A percentile compares a stretch with the other conserved stretches of the same genome.
Evolutionary conservation across 2,797 vertebrate genomes (phyloP).

Genomic region (Propithecus deckenii): DNA sequence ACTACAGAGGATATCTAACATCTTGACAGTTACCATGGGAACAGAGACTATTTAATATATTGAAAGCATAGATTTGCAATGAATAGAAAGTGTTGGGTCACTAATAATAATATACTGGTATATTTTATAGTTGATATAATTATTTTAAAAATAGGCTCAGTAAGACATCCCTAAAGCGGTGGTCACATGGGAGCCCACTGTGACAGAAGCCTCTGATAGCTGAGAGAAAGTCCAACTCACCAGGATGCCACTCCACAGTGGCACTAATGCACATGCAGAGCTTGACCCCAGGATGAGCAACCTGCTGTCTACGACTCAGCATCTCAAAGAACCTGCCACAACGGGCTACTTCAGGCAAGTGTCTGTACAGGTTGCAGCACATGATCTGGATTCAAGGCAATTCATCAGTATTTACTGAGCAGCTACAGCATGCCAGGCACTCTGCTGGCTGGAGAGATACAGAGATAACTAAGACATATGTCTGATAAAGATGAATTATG

Average conservation of each 20-base stretch:
- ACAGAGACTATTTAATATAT: not conserved
- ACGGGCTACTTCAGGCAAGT: not conserved
- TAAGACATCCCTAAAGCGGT: not conserved
- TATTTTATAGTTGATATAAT: not conserved
- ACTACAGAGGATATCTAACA: not conserved
- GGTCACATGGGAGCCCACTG: not conserved
- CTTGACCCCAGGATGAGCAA: not conserved
- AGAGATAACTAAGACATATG: not conserved
- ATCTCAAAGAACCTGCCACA: not conserved
- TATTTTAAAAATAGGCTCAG: not conserved
- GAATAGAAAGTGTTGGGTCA: not conserved
- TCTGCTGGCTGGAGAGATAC: not conserved
- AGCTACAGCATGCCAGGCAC: rapidly evolving
- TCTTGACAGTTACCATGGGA: not conserved
- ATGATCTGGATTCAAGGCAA: not conserved
- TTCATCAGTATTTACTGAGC: not conserved
- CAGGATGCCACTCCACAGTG: not conserved
- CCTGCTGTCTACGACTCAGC: not conserved
- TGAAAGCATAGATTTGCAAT: slow-evolving; percentile 23
- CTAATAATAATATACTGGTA: not conserved
- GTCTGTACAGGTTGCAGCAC: not conserved
- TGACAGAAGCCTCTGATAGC: not conserved
- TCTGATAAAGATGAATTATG: not conserved
- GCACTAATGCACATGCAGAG: not conserved
- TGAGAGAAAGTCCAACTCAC: not conserved